Percentiles rank a stretch among this genome's conserved stretches.
phyloP scores from a whole-genome alignment of 2,888 invertebrate species.

The Acleris sparsana region DNA sequence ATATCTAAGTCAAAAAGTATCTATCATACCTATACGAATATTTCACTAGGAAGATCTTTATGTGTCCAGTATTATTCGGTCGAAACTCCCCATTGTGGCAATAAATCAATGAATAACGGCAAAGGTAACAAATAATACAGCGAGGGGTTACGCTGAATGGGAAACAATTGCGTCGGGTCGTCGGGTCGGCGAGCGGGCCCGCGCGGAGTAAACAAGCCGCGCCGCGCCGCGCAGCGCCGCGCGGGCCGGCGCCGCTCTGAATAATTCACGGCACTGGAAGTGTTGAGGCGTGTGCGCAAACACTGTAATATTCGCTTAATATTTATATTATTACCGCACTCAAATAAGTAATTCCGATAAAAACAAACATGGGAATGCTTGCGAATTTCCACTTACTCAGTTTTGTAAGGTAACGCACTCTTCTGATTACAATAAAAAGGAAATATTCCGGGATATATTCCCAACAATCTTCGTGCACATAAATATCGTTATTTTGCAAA shows the following conservation, averaged over 20 bases:
- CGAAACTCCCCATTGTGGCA: constrained; percentile 16
- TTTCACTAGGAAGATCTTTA: constrained; percentile 16
- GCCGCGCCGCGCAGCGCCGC: constrained; percentile 44
- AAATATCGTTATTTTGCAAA: constrained; percentile 45
- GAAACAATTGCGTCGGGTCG: constrained; percentile 34
- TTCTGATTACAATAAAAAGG: constrained; percentile 50
- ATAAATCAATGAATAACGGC: constrained; percentile 34
- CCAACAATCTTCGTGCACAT: constrained; percentile 39
- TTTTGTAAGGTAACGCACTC: constrained; percentile 50
- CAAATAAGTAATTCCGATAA: constrained; percentile 59
- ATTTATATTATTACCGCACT: constrained; percentile 68
- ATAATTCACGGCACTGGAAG: constrained; percentile 71
- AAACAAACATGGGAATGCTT: constrained; percentile 53
- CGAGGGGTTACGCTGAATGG: constrained; percentile 35
- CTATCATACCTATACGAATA: neutral
- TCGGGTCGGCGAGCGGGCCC: constrained; percentile 36
- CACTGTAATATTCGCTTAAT: constrained; percentile 72
- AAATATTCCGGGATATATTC: constrained; percentile 43
- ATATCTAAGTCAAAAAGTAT: neutral
- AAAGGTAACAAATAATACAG: constrained; percentile 35
- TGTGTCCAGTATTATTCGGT: constrained; percentile 24
- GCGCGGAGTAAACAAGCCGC: constrained; percentile 57
- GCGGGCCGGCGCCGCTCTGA: constrained; percentile 53
- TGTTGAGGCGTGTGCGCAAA: constrained; percentile 71
- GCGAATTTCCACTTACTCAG: constrained; percentile 56